Evolutionary conservation across 2,113 vertebrate genomes (phyloP).

Genomic region (Engystomops pustulosus): DNA sequence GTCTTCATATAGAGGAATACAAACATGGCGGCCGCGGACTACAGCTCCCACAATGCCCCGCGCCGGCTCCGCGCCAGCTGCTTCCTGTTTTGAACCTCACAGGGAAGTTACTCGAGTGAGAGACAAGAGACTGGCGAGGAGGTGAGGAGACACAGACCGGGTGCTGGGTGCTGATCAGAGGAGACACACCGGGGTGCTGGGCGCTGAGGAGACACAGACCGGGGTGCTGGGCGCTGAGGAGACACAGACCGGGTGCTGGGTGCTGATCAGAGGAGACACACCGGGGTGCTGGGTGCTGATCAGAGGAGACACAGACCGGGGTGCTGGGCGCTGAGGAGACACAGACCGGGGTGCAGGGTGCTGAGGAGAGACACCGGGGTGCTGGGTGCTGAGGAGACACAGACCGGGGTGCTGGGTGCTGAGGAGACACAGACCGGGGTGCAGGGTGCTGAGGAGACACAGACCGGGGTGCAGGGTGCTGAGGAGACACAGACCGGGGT

Average conservation of each 20-base stretch:
- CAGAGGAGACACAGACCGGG: too few species aligned
- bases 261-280: not conserved
- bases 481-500: too few species aligned
- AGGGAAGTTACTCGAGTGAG: not conserved
- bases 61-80: not conserved
- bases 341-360: too few species aligned
- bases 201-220: not conserved
- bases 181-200: not conserved
- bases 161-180: not conserved
- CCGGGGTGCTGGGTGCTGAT: not conserved
- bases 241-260: not conserved
- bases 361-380: too few species aligned
- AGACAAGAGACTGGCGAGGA: not conserved
- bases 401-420: too few species aligned
- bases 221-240: not conserved
- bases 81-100: conserved; percentile 33
- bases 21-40: not conserved
- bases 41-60: not conserved
- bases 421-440: too few species aligned
- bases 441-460: too few species aligned
- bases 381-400: too few species aligned
- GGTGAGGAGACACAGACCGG: too few species aligned
- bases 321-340: too few species aligned
- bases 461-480: too few species aligned
- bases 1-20: too few species aligned